Evolutionary conservation across 2,888 invertebrate genomes (phyloP).

Genomic region (Pecten maximus): DNA sequence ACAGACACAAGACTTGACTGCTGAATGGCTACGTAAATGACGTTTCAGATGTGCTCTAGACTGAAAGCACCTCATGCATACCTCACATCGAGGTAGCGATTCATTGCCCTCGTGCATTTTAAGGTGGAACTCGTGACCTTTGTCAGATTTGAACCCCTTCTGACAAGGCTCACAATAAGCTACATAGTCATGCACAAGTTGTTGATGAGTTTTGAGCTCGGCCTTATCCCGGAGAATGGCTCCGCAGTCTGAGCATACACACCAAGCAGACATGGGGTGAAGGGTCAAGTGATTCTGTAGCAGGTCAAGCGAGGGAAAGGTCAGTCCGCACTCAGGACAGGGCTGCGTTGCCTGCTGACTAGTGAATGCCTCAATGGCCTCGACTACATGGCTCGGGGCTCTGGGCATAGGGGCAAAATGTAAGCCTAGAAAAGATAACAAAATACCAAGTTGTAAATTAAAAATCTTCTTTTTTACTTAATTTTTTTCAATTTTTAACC

Average conservation of each 20-base stretch:
- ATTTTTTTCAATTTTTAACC: background rate
- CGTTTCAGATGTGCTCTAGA: slow-evolving; percentile 12
- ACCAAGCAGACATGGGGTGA: background rate
- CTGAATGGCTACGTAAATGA: background rate
- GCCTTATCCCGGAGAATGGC: slow-evolving; percentile 13
- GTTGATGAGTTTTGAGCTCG: background rate
- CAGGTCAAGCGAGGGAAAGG: slow-evolving; percentile 27
- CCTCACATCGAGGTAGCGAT: background rate
- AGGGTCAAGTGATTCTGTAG: background rate
- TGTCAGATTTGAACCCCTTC: slow-evolving; percentile 1
- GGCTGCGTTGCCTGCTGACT: slow-evolving; percentile 16
- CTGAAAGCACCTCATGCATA: slow-evolving; percentile 1
- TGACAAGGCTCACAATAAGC: slow-evolving; percentile 7
- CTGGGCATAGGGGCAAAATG: slow-evolving; percentile 30
- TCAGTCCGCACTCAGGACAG: slow-evolving; percentile 13
- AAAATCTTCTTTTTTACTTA: background rate
- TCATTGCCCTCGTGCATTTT: slow-evolving; percentile 15
- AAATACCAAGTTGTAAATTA: slow-evolving; percentile 7
- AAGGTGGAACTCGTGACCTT: slow-evolving; percentile 25
- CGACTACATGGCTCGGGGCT: slow-evolving; percentile 26
- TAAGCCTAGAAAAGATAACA: slow-evolving; percentile 33
- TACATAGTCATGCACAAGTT: background rate
- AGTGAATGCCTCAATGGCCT: slow-evolving; percentile 16
- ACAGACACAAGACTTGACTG: background rate
- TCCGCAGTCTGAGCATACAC: background rate